phyloP scores from a whole-genome alignment of 2,113 vertebrate genomes.

The Sceloporus tristichus region DNA sequence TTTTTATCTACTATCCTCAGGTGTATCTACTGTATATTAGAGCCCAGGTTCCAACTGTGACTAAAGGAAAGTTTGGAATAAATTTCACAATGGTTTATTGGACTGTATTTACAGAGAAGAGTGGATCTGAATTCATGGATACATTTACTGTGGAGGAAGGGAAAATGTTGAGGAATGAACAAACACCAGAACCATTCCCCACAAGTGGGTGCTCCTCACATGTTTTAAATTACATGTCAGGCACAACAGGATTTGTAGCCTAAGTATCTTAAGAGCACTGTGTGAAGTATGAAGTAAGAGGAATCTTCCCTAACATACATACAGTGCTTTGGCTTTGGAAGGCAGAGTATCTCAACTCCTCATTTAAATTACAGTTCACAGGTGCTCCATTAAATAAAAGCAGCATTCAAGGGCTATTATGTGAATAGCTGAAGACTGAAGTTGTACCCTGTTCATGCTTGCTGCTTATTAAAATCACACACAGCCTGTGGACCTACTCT shows the following conservation, averaged over 20 bases:
- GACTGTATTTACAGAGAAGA: neutral
- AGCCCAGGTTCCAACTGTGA: conserved; percentile 43
- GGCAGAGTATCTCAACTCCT: neutral
- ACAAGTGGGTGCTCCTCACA: neutral
- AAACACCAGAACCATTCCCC: neutral
- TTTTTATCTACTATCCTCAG: conserved; percentile 52
- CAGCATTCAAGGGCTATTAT: neutral
- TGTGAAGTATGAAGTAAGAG: no score
- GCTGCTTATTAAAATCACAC: neutral
- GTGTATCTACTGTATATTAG: conserved; percentile 40
- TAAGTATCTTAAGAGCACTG: no score
- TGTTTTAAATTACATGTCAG: neutral
- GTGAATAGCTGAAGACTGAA: rapidly evolving
- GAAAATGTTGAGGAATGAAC: neutral
- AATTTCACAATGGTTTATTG: conserved; percentile 44
- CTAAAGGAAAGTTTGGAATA: conserved; percentile 49
- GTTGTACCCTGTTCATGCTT: rapidly evolving
- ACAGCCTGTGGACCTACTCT: neutral
- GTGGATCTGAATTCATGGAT: conserved; percentile 28
- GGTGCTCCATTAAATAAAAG: neutral
- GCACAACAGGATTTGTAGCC: no score
- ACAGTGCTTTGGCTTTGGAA: neutral
- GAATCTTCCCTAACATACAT: neutral
- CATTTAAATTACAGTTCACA: neutral
- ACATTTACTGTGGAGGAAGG: rapidly evolving